Conservation (phyloP, 2,888 invertebrate genomes). For the Muschampia plurimacula region DNA sequence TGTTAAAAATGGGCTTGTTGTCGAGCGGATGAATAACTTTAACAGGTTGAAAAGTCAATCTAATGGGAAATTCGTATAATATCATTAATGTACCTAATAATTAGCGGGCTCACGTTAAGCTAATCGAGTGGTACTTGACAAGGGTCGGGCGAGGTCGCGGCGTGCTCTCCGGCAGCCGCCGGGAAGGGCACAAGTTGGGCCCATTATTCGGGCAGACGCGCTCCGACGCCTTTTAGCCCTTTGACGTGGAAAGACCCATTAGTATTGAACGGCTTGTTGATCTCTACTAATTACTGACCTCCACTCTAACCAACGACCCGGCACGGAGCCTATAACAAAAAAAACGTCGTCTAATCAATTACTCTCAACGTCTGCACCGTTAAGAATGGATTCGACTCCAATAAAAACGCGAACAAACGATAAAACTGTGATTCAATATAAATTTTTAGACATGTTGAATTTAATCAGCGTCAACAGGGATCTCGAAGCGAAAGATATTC, state of each 20-base stretch:
- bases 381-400: conserved; percentile 29
- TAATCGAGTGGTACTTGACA: conserved; percentile 81
- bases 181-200: conserved; percentile 67
- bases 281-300: conserved; percentile 82
- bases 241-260: conserved; percentile 83
- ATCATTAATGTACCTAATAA: conserved; percentile 22
- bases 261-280: conserved; percentile 82
- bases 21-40: not conserved
- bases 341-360: conserved; percentile 25
- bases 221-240: conserved; percentile 81
- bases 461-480: conserved; percentile 68
- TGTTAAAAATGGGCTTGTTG: conserved; percentile 2
- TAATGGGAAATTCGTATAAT: conserved; percentile 15
- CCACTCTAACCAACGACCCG: conserved; percentile 66
- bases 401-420: conserved; percentile 40
- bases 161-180: conserved; percentile 57
- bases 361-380: conserved; percentile 25
- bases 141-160: conserved; percentile 77
- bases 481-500: conserved; percentile 66
- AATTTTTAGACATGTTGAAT: conserved; percentile 60
- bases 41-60: not conserved
- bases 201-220: conserved; percentile 83
- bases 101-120: conserved; percentile 65
- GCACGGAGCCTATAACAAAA: conserved; percentile 22
- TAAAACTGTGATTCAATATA: conserved; percentile 48